Conservation (phyloP, 2,797 vertebrate species). For the Muscicapa striata region DNA sequence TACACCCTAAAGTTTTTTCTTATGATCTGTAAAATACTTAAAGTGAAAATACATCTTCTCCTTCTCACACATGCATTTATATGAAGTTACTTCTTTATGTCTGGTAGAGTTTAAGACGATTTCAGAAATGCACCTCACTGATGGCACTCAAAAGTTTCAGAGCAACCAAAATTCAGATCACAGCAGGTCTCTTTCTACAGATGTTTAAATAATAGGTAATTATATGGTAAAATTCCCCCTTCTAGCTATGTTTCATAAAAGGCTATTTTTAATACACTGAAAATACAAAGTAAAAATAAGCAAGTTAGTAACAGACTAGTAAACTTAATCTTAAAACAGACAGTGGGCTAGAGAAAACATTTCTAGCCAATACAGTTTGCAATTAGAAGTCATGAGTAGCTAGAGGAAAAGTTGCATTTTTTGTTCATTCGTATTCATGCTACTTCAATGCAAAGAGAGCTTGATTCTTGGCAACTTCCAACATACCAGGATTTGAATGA, state of each 20-base stretch:
- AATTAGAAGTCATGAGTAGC: not conserved
- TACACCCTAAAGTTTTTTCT: not conserved
- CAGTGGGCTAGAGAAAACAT: not conserved
- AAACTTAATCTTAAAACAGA: not conserved
- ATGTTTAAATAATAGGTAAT: not conserved
- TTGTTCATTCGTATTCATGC: not conserved
- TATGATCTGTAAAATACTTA: not conserved
- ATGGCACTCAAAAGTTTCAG: not conserved
- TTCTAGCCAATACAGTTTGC: not conserved
- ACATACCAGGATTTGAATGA: conserved; percentile 15
- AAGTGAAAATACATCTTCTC: not conserved
- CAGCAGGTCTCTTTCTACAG: not conserved
- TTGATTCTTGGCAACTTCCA: not conserved
- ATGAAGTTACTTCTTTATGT: not conserved
- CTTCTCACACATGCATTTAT: not conserved
- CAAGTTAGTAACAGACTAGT: not conserved
- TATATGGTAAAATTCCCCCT: not conserved
- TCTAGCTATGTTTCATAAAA: not conserved
- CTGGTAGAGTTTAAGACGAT: not conserved
- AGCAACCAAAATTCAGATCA: not conserved
- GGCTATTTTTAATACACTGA: not conserved
- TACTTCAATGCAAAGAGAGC: not conserved
- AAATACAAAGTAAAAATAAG: not conserved
- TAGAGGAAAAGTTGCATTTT: conserved; percentile 4
- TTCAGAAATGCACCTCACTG: not conserved